Conservation (phyloP, 2,888 invertebrate species). For the Drosophila barbarae region DNA sequence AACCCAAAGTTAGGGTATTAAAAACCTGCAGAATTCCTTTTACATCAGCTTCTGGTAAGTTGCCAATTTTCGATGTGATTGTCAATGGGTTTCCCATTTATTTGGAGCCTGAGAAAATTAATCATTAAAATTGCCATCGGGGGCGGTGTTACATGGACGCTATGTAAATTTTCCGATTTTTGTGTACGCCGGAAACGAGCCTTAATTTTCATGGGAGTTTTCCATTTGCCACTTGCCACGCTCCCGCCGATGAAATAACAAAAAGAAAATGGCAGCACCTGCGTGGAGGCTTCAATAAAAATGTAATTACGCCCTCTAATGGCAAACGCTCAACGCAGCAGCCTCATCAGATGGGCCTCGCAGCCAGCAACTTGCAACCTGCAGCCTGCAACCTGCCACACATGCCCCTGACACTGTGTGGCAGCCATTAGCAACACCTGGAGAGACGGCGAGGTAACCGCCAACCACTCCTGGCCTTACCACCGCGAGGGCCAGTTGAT, state of each 20-base stretch:
- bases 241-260: conserved; percentile 23
- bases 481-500: conserved; percentile 58
- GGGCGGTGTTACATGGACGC: conserved; percentile 36
- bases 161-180: conserved; percentile 46
- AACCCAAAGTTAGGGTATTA: conserved; percentile 6
- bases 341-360: conserved; percentile 36
- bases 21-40: conserved; percentile 1
- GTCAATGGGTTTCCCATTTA: conserved; percentile 27
- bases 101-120: conserved; percentile 65
- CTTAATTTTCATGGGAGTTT: conserved; percentile 64
- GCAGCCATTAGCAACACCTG: conserved; percentile 63
- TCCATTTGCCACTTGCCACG: conserved; percentile 27
- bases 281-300: conserved; percentile 55
- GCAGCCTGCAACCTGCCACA: conserved; percentile 24
- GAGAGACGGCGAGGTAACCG: conserved; percentile 12
- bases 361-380: conserved; percentile 5
- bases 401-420: conserved; percentile 68
- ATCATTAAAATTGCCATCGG: conserved; percentile 62
- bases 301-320: conserved; percentile 73
- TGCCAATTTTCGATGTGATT: conserved; percentile 47
- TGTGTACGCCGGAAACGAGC: conserved; percentile 55
- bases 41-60: conserved; percentile 20
- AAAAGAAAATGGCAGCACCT: conserved; percentile 35
- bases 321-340: conserved; percentile 37
- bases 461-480: conserved; percentile 25